Conservation (phyloP, 1,140 invertebrate genomes). For the Trachymyrmex cornetzi region DNA sequence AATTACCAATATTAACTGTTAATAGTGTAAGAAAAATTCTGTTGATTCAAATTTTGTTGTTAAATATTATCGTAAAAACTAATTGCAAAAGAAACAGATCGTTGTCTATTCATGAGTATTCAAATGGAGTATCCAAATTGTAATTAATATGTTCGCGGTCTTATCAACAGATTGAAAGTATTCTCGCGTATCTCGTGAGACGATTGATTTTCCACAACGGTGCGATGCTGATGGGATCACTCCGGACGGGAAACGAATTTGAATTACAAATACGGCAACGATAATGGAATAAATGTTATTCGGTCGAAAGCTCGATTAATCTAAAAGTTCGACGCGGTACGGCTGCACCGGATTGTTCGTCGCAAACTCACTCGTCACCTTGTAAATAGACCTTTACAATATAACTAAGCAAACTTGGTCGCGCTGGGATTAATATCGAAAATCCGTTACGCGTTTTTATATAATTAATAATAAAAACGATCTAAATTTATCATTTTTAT, state of each 20-base stretch:
- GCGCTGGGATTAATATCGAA: conserved; percentile 18
- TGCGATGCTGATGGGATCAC: conserved; percentile 75
- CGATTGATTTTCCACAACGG: conserved; percentile 73
- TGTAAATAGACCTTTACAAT: conserved; percentile 63
- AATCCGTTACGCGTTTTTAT: neutral
- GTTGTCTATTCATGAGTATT: neutral
- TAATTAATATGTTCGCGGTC: conserved; percentile 35
- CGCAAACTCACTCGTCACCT: conserved; percentile 61
- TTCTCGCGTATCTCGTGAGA: conserved; percentile 8
- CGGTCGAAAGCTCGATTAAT: conserved; percentile 74
- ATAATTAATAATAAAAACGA: neutral
- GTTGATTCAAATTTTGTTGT: neutral
- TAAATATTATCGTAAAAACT: neutral
- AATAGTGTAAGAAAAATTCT: neutral
- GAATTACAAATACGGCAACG: conserved; percentile 78
- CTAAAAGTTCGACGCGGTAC: conserved; percentile 69
- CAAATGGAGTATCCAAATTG: neutral
- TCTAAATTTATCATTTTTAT: too few species aligned
- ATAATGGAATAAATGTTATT: conserved; percentile 81
- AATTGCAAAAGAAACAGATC: neutral
- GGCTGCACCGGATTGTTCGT: conserved; percentile 34
- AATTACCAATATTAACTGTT: neutral
- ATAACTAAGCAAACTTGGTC: conserved; percentile 49
- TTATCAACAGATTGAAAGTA: conserved; percentile 46
- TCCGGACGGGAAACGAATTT: conserved; percentile 69